Percentiles rank a stretch among this genome's conserved stretches.
phyloP scores from a whole-genome alignment of 2,113 vertebrate species.

The Centropus bengalensis region DNA sequence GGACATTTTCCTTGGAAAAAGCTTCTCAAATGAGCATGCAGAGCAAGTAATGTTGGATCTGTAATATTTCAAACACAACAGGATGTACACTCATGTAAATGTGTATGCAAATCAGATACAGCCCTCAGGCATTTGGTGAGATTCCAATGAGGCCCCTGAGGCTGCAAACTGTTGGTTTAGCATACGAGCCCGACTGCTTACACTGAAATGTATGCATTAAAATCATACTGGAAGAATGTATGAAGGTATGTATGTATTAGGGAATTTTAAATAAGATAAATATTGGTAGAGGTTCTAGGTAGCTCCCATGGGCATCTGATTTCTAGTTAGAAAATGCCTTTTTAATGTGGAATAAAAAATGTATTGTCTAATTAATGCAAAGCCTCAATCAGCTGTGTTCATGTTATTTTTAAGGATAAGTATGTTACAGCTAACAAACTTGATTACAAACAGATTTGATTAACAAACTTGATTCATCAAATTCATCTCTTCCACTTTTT shows the following conservation, averaged over 20 bases:
- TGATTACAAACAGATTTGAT: not conserved
- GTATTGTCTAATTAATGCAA: not conserved
- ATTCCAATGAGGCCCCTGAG: conserved; percentile 9
- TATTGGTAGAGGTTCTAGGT: not conserved
- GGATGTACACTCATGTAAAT: conserved; percentile 27
- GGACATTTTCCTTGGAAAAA: not conserved
- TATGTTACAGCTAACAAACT: not conserved
- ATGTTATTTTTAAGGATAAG: not conserved
- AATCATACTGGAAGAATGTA: not conserved
- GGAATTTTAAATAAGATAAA: not conserved
- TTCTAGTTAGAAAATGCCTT: not conserved
- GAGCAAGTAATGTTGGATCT: not conserved
- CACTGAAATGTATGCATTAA: not conserved
- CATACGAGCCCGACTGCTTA: not conserved
- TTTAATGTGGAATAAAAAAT: not conserved
- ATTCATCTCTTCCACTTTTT: not conserved
- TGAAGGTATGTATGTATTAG: not conserved
- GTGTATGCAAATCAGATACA: not conserved
- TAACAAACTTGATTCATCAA: not conserved
- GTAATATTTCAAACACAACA: conserved; percentile 20
- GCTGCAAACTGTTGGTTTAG: conserved; percentile 31
- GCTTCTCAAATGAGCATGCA: not conserved
- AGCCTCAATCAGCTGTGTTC: not conserved
- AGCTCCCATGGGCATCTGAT: not conserved
- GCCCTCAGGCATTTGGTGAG: conserved; percentile 37